These are phyloP conservation scores for Phrixothrix hirtus DNA, from an alignment of 2,888 invertebrate species.

Conservation along the genomic window DNA sequence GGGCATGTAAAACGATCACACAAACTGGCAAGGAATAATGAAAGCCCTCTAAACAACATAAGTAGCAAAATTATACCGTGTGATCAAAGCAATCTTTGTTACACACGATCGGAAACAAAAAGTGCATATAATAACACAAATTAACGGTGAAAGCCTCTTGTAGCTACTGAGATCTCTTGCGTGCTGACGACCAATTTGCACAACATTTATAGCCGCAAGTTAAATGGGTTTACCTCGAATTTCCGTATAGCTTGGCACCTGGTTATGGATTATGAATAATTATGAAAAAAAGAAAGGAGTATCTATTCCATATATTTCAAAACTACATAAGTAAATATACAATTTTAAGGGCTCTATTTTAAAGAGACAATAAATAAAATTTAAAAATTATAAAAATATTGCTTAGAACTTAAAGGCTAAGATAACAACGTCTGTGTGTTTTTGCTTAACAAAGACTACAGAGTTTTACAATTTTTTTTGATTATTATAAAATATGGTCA, in stretches of 20 bases:
- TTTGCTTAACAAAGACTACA: slow-evolving; percentile 19
- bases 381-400: slow-evolving; percentile 21
- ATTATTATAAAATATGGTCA: too few species aligned
- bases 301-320: slow-evolving; percentile 29
- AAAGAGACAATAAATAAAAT: slow-evolving; percentile 24
- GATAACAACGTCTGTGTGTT: slow-evolving; percentile 12
- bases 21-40: slow-evolving; percentile 11
- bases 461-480: too few species aligned
- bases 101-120: slow-evolving; percentile 34
- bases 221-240: slow-evolving; percentile 25
- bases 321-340: slow-evolving; percentile 23
- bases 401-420: slow-evolving; percentile 20
- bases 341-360: slow-evolving; percentile 20
- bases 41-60: slow-evolving; percentile 27
- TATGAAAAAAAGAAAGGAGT: slow-evolving; percentile 4
- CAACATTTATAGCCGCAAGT: slow-evolving; percentile 23
- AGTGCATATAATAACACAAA: slow-evolving; percentile 22
- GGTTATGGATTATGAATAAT: too few species aligned
- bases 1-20: too few species aligned
- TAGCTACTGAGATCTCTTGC: slow-evolving; percentile 30
- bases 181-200: slow-evolving; percentile 23
- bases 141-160: slow-evolving; percentile 30
- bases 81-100: slow-evolving; percentile 40
- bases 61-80: slow-evolving; percentile 43
- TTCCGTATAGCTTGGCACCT: too few species aligned